These are phyloP conservation scores for Halcyon senegalensis DNA, from an alignment of 2,113 vertebrate genomes.

Conservation along the genomic window DNA sequence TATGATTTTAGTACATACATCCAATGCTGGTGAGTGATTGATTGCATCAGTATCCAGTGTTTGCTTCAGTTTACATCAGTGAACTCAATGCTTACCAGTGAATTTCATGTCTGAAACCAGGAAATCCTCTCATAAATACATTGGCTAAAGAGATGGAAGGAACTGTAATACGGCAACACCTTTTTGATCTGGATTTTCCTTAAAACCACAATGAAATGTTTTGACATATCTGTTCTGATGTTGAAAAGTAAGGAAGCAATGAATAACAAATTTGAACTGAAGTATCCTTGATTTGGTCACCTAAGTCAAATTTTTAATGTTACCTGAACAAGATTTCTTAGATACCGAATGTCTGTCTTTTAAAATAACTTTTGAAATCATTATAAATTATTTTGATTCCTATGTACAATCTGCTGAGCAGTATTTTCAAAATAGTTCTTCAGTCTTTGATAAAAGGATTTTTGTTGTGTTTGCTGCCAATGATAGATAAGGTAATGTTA, in stretches of 20 bases:
- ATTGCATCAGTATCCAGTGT: neutral
- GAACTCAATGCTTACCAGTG: neutral
- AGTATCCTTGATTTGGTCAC: slow-evolving; percentile 17
- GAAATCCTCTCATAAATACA: neutral
- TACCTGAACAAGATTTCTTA: slow-evolving; percentile 10
- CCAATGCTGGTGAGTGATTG: neutral
- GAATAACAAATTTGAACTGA: slow-evolving; percentile 10
- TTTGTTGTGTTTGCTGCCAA: neutral
- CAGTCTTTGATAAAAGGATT: neutral
- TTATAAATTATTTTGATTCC: slow-evolving; percentile 21
- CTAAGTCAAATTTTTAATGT: slow-evolving; percentile 29
- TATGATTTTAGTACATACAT: neutral
- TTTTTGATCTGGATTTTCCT: slow-evolving; percentile 33
- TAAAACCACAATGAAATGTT: slow-evolving; percentile 45
- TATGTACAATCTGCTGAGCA: neutral
- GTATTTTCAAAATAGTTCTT: neutral
- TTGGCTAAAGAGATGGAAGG: neutral
- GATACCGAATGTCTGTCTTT: neutral
- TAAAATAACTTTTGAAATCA: neutral
- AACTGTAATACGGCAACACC: neutral
- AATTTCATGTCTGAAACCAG: neutral
- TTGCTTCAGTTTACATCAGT: neutral
- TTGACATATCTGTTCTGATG: slow-evolving; percentile 23
- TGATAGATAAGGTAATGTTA: neutral
- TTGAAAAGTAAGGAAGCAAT: neutral